Percentiles rank a stretch among this genome's conserved stretches.
phyloP scores from a whole-genome alignment of 1,140 invertebrate genomes.

The Dinoponera quadriceps region DNA sequence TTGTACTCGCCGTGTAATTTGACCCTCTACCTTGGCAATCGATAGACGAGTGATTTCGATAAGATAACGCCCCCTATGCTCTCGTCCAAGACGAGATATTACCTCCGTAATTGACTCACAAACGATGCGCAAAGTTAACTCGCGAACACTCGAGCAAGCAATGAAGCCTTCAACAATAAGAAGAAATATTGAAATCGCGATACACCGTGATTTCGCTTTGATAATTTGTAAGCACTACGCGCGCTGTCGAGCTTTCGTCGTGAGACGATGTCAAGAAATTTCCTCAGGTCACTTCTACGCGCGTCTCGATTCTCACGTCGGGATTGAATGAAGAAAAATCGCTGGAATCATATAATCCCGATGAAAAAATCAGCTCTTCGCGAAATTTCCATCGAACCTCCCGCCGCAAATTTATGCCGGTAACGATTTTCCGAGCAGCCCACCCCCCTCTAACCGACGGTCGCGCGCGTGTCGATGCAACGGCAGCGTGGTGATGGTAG shows the following conservation, averaged over 20 bases:
- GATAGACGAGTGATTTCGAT: slow-evolving; percentile 59
- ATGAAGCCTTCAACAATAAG: slow-evolving; percentile 33
- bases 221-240: too few relatives aligned
- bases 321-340: too few relatives aligned
- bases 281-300: too few relatives aligned
- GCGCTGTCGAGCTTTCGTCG: too few relatives aligned
- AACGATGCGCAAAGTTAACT: slow-evolving; percentile 47
- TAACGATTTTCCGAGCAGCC: background rate
- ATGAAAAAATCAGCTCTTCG: background rate
- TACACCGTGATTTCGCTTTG: background rate
- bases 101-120: slow-evolving; percentile 50
- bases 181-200: slow-evolving; percentile 46
- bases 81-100: slow-evolving; percentile 30
- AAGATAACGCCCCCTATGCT: slow-evolving; percentile 47
- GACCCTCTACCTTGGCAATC: slow-evolving; percentile 44
- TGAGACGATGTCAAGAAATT: background rate
- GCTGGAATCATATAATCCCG: too few relatives aligned
- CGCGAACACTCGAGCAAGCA: slow-evolving; percentile 35
- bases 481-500: slow-evolving; percentile 51
- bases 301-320: too few relatives aligned
- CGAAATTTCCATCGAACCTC: slow-evolving; percentile 13
- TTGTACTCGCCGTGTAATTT: slow-evolving; percentile 43
- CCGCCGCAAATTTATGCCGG: too few relatives aligned
- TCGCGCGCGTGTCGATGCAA: slow-evolving; percentile 58
- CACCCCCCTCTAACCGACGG: background rate